Base-by-base conservation (phyloP, 2,797 vertebrate species). In the Anguilla obscura region DNA sequence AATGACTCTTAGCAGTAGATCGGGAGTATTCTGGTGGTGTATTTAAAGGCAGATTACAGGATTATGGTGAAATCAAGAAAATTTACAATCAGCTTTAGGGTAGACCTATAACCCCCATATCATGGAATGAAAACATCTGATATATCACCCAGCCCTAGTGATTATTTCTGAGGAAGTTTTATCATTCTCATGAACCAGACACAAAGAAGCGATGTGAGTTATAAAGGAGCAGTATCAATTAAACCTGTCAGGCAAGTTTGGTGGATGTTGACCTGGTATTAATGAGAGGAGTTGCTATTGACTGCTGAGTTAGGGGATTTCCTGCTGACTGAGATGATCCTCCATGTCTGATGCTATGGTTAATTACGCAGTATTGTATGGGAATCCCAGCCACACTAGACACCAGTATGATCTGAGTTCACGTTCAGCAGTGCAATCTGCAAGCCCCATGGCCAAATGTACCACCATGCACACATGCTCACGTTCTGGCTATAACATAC, bases 1-100 rank as follows among this genome's bases (percentile, higher is more conserved):
- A 40, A 80, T 80, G 5, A 80, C 30, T 80, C 40, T 45, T 45
- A 48, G 76, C 36, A 45, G 33, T 80, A 80, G 76, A 80, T 80
- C 33, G 0, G 16, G 16, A 80, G 40, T 45, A 40, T 74, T 80
- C 30, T 45, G 36, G 36, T 79, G 18, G 18, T 45, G 14, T 24
- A 36, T 45, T 40, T 79, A 45, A 45, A 45, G 36, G 74, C 45
- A 79, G 74, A 45, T 40, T 79, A 74, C 16, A 40, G 14, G 16
- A 4, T 40, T 80, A 80, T 80, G 40, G 16, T 40, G 33, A 24
- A 30, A 27, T 9, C n/a, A 9, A 7, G 7, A 30, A 10, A 33
- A 74, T 74, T 74, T 74, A 74, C 63, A 66, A 66, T 27, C 63
- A 66, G 21, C 24, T 27, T 69, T n/a, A 27, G 24, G 63, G n/a